phyloP scores from a whole-genome alignment of 2,797 vertebrate species.

The Microchirus variegatus region DNA sequence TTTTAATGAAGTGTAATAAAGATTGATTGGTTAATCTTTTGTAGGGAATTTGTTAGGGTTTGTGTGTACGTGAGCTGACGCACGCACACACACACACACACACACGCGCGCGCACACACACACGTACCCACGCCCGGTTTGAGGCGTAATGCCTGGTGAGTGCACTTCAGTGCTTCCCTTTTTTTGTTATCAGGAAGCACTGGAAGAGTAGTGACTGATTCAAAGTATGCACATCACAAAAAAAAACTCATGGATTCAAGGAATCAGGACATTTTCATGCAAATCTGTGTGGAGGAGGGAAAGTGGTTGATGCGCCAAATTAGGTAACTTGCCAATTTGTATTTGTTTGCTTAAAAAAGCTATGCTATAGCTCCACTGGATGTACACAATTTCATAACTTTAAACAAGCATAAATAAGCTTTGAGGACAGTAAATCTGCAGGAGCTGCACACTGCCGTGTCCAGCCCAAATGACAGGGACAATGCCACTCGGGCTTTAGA shows the following conservation, averaged over 20 bases:
- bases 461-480: too few relatives aligned
- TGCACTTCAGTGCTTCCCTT: conserved; percentile 21
- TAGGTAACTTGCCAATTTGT: too few relatives aligned
- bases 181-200: conserved; percentile 30
- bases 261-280: conserved; percentile 54
- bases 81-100: neutral
- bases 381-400: too few relatives aligned
- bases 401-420: too few relatives aligned
- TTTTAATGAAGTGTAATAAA: conserved; percentile 60
- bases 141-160: conserved; percentile 15
- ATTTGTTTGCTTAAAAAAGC: too few relatives aligned
- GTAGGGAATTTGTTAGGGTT: conserved; percentile 32
- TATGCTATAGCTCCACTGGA: too few relatives aligned
- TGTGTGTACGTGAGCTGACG: conserved; percentile 6
- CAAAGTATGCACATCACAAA: conserved; percentile 52
- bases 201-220: conserved; percentile 26
- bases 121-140: neutral
- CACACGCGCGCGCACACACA: conserved; percentile 6
- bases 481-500: too few relatives aligned
- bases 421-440: too few relatives aligned
- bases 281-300: conserved; percentile 37
- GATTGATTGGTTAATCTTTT: conserved; percentile 52
- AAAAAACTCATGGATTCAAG: too few relatives aligned
- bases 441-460: too few relatives aligned
- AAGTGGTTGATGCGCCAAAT: conserved; percentile 6